Base-by-base conservation (phyloP, 2,888 invertebrate genomes). In the Hemistola chrysoprasaria region DNA sequence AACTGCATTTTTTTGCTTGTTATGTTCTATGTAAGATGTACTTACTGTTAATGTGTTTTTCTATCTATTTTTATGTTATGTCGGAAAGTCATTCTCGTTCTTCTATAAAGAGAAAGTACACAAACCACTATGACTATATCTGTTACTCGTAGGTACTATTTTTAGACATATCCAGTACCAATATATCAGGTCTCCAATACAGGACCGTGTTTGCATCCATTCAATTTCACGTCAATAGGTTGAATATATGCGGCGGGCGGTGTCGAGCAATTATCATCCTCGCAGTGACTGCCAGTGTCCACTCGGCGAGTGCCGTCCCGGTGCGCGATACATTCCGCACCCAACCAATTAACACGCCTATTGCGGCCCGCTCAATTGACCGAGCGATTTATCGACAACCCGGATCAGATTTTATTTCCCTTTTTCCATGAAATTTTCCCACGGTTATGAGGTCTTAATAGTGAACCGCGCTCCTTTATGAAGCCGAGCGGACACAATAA, bases 391-490 rank as follows among this genome's bases (percentile, higher is more conserved):
- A 82, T 84, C 67, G 76, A 66, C 65, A 60, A 61, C 57, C 59
- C 55, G 48, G 62, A 59, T 58, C 53, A 47, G 43, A 44, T 47
- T 56, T 47, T 53, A 50, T 47, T 56, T 44, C 50, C 52, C 52
- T 66, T 69, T 67, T 54, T 47, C 48, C 49, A 50, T 51, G 50
- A 59, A 64, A 71, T 68, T 79, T 88, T 88, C 88, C 87, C 88
- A 87, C 87, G 87, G 79, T 85, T 85, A 86, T 86, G 86, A 87
- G 81, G 83, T 85, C 83, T 80, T 85, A 85, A 86, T 84, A 84
- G 84, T 78, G 80, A 78, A 74, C 74, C 67, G 53, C 67, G 71
- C 71, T 74, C 81, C 78, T 84, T 80, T 84, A 88, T 85, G 87
- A 85, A 86, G 78, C 81, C 83, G 71, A 72, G 79, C 85, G 87